Conservation (phyloP, 1,140 invertebrate genomes). For the Bilobella aurantiaca region DNA sequence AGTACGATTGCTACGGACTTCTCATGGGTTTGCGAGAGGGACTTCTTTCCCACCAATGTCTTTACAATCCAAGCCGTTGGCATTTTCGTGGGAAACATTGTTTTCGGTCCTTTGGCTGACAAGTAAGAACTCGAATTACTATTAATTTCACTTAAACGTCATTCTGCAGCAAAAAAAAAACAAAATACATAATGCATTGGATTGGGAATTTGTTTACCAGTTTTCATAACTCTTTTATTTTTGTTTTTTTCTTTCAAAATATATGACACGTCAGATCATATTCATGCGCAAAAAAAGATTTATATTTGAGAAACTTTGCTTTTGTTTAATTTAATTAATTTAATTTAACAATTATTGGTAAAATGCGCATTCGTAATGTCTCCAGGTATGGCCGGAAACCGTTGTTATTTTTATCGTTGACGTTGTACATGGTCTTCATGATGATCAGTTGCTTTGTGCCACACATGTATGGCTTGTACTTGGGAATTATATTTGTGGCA, state of each 20-base stretch:
- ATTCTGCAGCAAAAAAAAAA: neutral
- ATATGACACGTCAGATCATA: no score
- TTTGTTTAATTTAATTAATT: no score
- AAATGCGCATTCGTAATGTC: no score
- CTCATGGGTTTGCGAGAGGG: conserved; percentile 19
- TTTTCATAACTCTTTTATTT: neutral
- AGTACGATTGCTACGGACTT: conserved; percentile 15
- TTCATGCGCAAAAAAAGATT: no score
- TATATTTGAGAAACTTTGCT: no score
- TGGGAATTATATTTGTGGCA: conserved; percentile 10
- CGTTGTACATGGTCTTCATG: conserved; percentile 15
- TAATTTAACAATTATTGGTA: no score
- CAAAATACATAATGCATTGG: no score
- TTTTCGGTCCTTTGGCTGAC: conserved; percentile 21
- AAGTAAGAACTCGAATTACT: no score
- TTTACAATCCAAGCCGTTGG: conserved; percentile 16
- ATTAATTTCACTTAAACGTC: no score
- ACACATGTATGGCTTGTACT: conserved; percentile 8
- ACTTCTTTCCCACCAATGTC: conserved; percentile 9
- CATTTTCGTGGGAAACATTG: conserved; percentile 15
- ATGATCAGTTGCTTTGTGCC: conserved; percentile 9
- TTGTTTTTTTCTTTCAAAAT: neutral
- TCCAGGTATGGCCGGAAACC: conserved; percentile 20
- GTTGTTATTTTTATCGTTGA: conserved; percentile 15
- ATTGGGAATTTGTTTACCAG: no score